phyloP scores from a whole-genome alignment of 2,797 vertebrate species.

The Schizopygopsis pylzovi region DNA sequence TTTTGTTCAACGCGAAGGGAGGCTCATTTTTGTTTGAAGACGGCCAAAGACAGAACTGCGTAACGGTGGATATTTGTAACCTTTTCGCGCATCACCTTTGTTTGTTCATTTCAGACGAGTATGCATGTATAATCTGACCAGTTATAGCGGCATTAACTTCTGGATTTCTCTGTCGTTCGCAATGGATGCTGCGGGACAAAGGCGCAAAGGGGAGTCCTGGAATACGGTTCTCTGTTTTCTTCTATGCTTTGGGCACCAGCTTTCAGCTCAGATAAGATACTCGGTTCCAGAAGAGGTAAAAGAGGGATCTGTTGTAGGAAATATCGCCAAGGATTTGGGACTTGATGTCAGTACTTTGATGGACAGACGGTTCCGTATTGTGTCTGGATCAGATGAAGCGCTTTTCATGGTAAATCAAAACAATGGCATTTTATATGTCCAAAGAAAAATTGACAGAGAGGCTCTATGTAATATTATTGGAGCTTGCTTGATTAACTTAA shows the following conservation, averaged over 20 bases:
- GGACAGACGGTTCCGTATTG: slow-evolving; percentile 73
- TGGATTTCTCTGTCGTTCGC: not conserved
- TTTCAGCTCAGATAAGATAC: slow-evolving; percentile 71
- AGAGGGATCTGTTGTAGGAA: slow-evolving; percentile 76
- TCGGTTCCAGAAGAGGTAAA: slow-evolving; percentile 72
- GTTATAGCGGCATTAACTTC: not conserved
- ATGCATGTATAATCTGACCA: not conserved
- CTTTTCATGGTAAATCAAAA: slow-evolving; percentile 65
- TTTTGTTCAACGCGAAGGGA: not conserved
- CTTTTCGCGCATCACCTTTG: not conserved
- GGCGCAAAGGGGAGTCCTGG: slow-evolving; percentile 4
- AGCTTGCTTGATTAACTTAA: slow-evolving; percentile 73
- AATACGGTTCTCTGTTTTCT: not conserved
- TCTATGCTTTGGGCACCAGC: not conserved
- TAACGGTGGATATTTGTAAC: not conserved
- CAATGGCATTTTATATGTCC: slow-evolving; percentile 66
- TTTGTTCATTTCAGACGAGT: not conserved
- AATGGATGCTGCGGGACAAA: slow-evolving; percentile 48
- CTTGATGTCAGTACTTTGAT: slow-evolving; percentile 70
- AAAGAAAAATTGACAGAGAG: slow-evolving; percentile 71
- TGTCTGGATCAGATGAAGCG: slow-evolving; percentile 70
- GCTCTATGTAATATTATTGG: slow-evolving; percentile 65
- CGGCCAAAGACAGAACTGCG: no score
- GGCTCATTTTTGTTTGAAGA: no score
- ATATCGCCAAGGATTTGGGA: slow-evolving; percentile 79